Conservation (phyloP, 2,113 vertebrate genomes). For the Strix uralensis region DNA sequence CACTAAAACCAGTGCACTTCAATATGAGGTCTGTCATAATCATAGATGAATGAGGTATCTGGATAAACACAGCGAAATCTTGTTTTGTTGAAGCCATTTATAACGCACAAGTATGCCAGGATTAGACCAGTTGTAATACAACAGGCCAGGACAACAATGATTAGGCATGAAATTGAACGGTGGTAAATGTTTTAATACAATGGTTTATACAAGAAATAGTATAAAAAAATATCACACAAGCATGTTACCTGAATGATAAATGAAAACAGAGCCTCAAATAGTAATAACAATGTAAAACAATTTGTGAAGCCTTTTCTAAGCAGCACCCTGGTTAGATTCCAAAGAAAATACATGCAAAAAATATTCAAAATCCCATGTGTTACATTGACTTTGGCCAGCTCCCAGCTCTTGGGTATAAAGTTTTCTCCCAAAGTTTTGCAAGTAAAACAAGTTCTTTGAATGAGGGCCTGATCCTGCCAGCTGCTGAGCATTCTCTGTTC, state of each 20-base stretch:
- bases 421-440: constrained; percentile 47
- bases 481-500: neutral
- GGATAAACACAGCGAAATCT: neutral
- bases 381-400: constrained; percentile 61
- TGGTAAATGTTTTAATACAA: neutral
- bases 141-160: neutral
- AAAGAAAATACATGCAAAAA: constrained; percentile 68
- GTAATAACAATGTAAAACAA: constrained; percentile 60
- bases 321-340: constrained; percentile 55
- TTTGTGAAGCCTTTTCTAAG: constrained; percentile 54
- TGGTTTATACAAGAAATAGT: neutral
- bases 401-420: constrained; percentile 45
- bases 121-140: neutral
- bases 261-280: constrained; percentile 38
- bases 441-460: constrained; percentile 53
- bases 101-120: neutral
- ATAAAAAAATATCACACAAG: neutral
- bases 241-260: constrained; percentile 50
- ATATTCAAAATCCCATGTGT: constrained; percentile 52
- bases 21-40: neutral
- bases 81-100: neutral
- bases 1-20: neutral
- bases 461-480: neutral
- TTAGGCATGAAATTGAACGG: neutral
- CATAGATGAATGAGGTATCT: neutral